Evolutionary conservation across 2,113 vertebrate genomes (phyloP), one percentile per base, ranked within the genome.

Genomic region (Capreolus pygargus): DNA sequence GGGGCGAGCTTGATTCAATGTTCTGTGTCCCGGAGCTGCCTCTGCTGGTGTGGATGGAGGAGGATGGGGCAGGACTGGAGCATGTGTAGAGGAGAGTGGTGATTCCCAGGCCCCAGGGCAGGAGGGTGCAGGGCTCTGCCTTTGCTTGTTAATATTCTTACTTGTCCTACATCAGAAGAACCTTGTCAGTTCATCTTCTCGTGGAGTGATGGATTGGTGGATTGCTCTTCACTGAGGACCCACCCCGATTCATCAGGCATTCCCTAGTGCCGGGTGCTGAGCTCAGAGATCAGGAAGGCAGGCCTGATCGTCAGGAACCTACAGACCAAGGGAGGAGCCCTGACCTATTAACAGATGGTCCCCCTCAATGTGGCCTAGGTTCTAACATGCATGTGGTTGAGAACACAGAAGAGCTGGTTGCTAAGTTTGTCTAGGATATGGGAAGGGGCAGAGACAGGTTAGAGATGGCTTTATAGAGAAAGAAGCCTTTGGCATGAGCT

Each of bases 161-260:
- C 52, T 86, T 85, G 70, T 86, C 30, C 13, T 47, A 47, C 12
- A 25, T 82, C 15, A 55, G 45, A 74, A 94, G 57, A 88, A 96
- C n/a, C 45, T 54, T 33, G 28, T 27, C 55, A 52, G 55, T 67
- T 97, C 21, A 58, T 94, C 67, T 86, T 45, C 33, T 86, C 84
- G 12, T 28, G 16, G 57, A 90, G 27, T 64, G 45, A 61, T 45
- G n/a, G 67, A 70, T 43, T 23, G n/a, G 28, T 43, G 60, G 27
- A 8, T 57, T 43, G 19, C 54, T 58, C 30, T 86, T 86, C n/a
- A 19, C 60, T 76, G 64, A 86, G 39, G 45, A 25, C 55, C 58
- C 52, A 39, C 39, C 15, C 8, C 8, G 9, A 36, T 54, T 70
- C 7, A 15, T 28, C 30, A 30, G 55, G 36, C 25, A 81, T 27